A percentile compares a stretch with the other conserved stretches of the same genome.
These are phyloP conservation scores for Ptychochromis oligacanthus DNA, from an alignment of 2,113 vertebrate species.

Conservation along the genomic window DNA sequence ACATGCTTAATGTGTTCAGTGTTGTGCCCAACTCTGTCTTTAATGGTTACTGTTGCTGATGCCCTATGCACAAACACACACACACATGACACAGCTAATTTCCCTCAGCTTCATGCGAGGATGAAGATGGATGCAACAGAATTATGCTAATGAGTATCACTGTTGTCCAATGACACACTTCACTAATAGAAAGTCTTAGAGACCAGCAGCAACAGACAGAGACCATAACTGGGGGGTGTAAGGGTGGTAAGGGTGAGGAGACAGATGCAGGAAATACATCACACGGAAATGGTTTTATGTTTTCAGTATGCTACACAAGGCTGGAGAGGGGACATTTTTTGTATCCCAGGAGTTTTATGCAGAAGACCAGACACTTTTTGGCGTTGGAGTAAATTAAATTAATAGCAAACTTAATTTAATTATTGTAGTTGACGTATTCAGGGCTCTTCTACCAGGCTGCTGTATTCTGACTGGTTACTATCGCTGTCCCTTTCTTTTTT, in stretches of 20 bases:
- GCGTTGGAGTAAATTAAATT: background rate
- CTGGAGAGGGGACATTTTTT: background rate
- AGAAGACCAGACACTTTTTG: background rate
- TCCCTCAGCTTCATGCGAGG: constrained; percentile 29
- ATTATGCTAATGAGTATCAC: constrained; percentile 52
- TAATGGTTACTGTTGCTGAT: constrained; percentile 1
- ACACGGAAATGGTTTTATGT: constrained; percentile 30
- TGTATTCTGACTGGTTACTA: background rate
- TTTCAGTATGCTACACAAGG: background rate
- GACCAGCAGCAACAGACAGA: background rate
- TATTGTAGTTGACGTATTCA: background rate
- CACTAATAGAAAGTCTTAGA: constrained; percentile 38
- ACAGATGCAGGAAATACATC: background rate
- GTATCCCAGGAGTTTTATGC: background rate
- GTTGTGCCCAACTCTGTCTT: constrained; percentile 8
- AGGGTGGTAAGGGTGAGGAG: background rate
- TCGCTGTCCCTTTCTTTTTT: background rate
- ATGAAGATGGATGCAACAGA: constrained; percentile 37
- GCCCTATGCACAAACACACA: background rate
- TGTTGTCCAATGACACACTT: constrained; percentile 54
- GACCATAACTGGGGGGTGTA: background rate
- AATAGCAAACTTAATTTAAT: background rate
- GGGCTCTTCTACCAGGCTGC: background rate
- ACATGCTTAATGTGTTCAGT: background rate
- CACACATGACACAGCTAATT: background rate